Percentiles rank a stretch among this genome's conserved stretches.
phyloP scores from a whole-genome alignment of 2,113 vertebrate species.

The Cranoglanis bouderius region DNA sequence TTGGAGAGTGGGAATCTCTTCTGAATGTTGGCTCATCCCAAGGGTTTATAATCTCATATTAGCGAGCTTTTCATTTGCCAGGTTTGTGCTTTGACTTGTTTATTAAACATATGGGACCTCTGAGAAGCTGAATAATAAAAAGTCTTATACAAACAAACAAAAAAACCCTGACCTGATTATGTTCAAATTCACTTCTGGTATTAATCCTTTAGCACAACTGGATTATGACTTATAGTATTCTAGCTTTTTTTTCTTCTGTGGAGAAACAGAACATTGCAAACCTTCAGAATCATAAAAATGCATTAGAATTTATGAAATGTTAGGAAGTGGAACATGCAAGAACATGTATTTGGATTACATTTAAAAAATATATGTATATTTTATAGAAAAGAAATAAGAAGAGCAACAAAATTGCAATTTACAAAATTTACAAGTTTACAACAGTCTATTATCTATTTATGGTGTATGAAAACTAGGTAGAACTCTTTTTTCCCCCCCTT shows the following conservation, averaged over 20 bases:
- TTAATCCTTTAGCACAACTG: neutral
- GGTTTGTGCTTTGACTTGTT: neutral
- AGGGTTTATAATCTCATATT: neutral
- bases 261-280: neutral
- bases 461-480: neutral
- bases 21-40: neutral
- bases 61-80: neutral
- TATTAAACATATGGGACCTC: neutral
- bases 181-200: neutral
- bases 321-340: neutral
- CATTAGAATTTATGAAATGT: neutral
- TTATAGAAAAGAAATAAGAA: neutral
- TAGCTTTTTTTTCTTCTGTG: neutral
- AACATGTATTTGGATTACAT: neutral
- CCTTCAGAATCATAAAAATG: neutral
- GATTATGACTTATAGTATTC: neutral
- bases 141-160: neutral
- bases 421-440: neutral
- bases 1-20: neutral
- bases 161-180: neutral
- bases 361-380: neutral
- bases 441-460: neutral
- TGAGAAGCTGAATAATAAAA: neutral
- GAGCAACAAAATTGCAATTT: neutral
- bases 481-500: neutral